Percentiles rank a stretch among this genome's conserved stretches.
Evolutionary conservation across 2,113 vertebrate genomes (phyloP).

Genomic region (Tamias sibiricus): DNA sequence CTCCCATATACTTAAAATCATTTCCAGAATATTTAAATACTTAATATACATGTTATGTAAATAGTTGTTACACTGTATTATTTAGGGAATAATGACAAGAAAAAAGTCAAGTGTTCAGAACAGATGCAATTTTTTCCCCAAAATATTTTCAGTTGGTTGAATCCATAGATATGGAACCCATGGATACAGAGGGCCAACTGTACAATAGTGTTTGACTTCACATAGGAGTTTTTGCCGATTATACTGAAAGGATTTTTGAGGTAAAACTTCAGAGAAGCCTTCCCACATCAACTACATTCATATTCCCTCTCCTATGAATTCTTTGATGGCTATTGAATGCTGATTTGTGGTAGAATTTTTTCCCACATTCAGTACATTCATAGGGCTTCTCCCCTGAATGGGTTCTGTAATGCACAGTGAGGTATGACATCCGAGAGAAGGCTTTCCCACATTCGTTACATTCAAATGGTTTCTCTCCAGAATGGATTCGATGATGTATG

Average conservation of each 20-base stretch:
- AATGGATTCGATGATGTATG: constrained; percentile 60
- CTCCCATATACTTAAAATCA: background rate
- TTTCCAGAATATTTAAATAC: background rate
- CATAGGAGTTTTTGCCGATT: background rate
- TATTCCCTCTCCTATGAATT: constrained; percentile 59
- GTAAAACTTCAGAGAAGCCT: constrained; percentile 58
- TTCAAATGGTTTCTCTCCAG: constrained; percentile 61
- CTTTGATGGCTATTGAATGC: constrained; percentile 80
- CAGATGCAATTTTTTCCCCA: background rate
- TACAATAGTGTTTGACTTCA: background rate
- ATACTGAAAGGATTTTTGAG: background rate
- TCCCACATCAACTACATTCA: constrained; percentile 44
- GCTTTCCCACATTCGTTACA: constrained; percentile 61
- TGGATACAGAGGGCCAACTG: background rate
- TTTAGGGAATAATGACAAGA: background rate
- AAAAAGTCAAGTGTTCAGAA: background rate
- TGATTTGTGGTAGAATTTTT: constrained; percentile 80
- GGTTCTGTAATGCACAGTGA: constrained; percentile 78
- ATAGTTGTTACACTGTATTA: background rate
- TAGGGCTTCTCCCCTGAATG: constrained; percentile 83
- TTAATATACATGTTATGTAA: background rate
- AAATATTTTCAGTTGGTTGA: background rate
- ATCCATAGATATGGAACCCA: background rate
- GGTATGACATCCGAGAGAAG: constrained; percentile 64
- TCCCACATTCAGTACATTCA: constrained; percentile 78